Conservation (phyloP, 2,797 vertebrate genomes). For the Alfaro cultratus region DNA sequence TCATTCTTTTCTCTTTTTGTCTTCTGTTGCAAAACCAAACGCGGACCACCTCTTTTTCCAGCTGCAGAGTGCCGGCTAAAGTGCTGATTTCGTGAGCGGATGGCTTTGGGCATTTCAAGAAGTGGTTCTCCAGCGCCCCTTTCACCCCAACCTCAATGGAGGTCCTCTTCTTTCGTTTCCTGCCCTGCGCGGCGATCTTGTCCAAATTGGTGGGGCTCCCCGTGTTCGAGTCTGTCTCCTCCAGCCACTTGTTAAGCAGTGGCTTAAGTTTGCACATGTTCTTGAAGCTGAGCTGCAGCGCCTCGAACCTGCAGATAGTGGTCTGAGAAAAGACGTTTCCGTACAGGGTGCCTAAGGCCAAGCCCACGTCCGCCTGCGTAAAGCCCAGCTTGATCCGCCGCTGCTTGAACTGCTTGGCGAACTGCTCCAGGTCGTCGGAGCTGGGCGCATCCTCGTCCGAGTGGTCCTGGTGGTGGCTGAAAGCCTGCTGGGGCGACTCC, state of each 20-base stretch:
- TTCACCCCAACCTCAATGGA: constrained; percentile 99
- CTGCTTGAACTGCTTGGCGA: constrained; percentile 97
- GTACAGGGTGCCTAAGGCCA: constrained; percentile 94
- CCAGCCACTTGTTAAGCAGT: constrained; percentile 98
- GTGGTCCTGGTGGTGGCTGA: constrained; percentile 91
- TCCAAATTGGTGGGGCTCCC: constrained; percentile 98
- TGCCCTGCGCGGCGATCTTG: constrained; percentile 98
- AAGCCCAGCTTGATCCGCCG: constrained; percentile 96
- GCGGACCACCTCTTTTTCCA: constrained; percentile 99
- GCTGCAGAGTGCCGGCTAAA: constrained; percentile 95
- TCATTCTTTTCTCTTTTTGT: constrained; percentile 99
- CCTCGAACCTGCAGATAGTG: constrained; percentile 96
- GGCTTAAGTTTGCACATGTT: constrained; percentile 99
- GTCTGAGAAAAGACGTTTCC: constrained; percentile 98
- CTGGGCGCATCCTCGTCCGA: constrained; percentile 94
- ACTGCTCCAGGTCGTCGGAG: constrained; percentile 97
- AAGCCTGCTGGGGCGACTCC: constrained; percentile 90
- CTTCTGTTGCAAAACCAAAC: constrained; percentile 99
- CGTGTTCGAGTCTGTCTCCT: constrained; percentile 98
- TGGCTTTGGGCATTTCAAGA: constrained; percentile 99
- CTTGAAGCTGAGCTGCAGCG: constrained; percentile 96
- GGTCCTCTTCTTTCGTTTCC: constrained; percentile 99
- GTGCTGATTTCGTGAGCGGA: constrained; percentile 97
- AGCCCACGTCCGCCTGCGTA: constrained; percentile 95
- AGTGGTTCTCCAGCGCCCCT: constrained; percentile 98